Evolutionary conservation across 2,888 invertebrate genomes (phyloP), one percentile per base, ranked within the genome.

Genomic region (Siphlonurus alternatus): DNA sequence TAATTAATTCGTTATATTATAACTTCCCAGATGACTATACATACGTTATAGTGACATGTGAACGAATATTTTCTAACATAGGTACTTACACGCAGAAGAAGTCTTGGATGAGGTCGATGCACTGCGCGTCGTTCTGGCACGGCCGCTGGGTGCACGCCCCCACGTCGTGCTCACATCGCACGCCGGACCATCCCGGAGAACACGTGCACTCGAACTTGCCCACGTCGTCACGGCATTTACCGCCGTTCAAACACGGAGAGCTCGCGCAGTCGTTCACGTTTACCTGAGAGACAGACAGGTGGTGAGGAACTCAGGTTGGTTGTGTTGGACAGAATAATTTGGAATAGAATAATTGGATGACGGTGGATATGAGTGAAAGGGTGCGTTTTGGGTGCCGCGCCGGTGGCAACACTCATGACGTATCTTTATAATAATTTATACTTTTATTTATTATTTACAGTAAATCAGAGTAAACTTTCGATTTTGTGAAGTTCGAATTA

Each of bases 111-210:
- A 94, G 81, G 72, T 94, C 87, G 66, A 95, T 92, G 74, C 94
- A 95, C 59, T 80, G 85, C 20, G 94, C 94, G 73, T 93, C 89
- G 74, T 97, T 97, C 74, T 93, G 89, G 73, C 97, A 97, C 0
- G 96, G 95, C 65, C 82, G 81, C 67, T 87, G 86, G 70, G 85
- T 83, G 71, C 96, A 96, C 67, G 87, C 88, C 62, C 93, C 93
- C 63, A 94, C 86, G 73, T 95, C 94, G 20, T 78, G 80, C 75
- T 96, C 91, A 71, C 94, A 95, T 64, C 87, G 83, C 69, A 81
- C 79, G 15, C 94, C 94, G 1, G 86, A 84, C 94, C 94, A 95
- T 60, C 94, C 94, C 0, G 86, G 83, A 65, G 81, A 83, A 69
- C 94, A 94, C 7, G 83, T 76, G 72, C 95, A 95, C 70, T 85